Evolutionary conservation across 2,113 vertebrate species (phyloP).

Genomic region (Melanerpes aurifrons): DNA sequence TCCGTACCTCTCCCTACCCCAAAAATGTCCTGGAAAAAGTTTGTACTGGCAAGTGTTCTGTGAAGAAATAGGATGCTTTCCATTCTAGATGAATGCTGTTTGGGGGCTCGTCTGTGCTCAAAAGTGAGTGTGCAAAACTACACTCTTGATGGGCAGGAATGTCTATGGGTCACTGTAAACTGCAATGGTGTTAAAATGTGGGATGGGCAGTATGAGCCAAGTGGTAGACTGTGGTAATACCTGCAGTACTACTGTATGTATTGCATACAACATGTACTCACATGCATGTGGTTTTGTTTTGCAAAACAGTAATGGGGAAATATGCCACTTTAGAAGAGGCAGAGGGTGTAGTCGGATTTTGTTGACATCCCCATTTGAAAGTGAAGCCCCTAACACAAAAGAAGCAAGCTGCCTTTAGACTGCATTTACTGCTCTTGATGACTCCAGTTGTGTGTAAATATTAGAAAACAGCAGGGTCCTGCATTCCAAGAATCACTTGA

Average conservation of each 20-base stretch:
- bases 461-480: conserved; percentile 97
- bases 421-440: conserved; percentile 84
- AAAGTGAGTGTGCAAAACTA: not conserved
- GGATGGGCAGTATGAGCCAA: not conserved
- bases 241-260: not conserved
- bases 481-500: conserved; percentile 91
- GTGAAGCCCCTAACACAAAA: conserved; percentile 76
- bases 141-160: not conserved
- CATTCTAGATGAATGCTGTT: not conserved
- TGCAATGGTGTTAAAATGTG: not conserved
- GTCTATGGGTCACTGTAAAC: not conserved
- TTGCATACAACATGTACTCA: not conserved
- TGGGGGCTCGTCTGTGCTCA: not conserved
- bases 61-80: not conserved
- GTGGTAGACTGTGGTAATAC: not conserved
- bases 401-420: conserved; percentile 76
- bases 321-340: not conserved
- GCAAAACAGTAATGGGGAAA: not conserved
- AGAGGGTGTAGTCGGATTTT: not conserved
- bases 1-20: not conserved
- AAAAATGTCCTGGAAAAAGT: not conserved
- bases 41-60: not conserved
- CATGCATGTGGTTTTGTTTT: not conserved
- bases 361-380: conserved; percentile 72
- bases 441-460: conserved; percentile 99